These are phyloP conservation scores for Phytoseiulus persimilis DNA, from an alignment of 2,888 invertebrate genomes.

Conservation along the genomic window DNA sequence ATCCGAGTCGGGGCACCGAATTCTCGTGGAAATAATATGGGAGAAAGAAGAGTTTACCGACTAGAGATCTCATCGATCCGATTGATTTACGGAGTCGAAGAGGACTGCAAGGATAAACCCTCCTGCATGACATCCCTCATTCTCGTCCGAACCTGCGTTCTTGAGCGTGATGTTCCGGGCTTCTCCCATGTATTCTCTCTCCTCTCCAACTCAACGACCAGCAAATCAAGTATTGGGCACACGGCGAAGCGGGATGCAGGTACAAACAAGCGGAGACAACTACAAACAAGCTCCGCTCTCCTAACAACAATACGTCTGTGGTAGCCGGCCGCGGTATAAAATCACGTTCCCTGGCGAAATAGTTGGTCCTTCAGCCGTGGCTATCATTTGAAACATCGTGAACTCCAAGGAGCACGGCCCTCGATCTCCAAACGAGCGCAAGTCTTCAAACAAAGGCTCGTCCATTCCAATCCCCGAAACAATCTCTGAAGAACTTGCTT, in stretches of 20 bases:
- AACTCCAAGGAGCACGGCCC: not conserved
- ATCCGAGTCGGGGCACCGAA: too few relatives aligned
- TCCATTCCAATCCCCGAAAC: not conserved
- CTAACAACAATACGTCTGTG: not conserved
- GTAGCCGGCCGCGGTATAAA: not conserved
- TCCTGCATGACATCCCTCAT: too few relatives aligned
- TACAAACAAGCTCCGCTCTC: not conserved
- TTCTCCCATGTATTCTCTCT: too few relatives aligned
- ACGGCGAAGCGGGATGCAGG: not conserved
- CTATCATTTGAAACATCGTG: not conserved
- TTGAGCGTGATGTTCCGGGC: too few relatives aligned
- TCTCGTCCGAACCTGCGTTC: too few relatives aligned
- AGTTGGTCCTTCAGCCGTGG: not conserved
- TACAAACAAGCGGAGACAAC: not conserved
- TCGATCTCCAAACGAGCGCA: not conserved
- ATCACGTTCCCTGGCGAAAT: not conserved
- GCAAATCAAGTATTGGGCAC: not conserved
- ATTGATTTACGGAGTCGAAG: too few relatives aligned
- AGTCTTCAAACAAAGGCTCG: not conserved
- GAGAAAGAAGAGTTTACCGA: too few relatives aligned
- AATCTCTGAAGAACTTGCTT: not conserved
- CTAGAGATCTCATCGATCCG: too few relatives aligned
- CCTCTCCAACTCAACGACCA: not conserved
- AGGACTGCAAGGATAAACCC: too few relatives aligned
- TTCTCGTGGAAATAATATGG: too few relatives aligned